Evolutionary conservation across 2,113 vertebrate species (phyloP).

Genomic region (Oxyura jamaicensis): DNA sequence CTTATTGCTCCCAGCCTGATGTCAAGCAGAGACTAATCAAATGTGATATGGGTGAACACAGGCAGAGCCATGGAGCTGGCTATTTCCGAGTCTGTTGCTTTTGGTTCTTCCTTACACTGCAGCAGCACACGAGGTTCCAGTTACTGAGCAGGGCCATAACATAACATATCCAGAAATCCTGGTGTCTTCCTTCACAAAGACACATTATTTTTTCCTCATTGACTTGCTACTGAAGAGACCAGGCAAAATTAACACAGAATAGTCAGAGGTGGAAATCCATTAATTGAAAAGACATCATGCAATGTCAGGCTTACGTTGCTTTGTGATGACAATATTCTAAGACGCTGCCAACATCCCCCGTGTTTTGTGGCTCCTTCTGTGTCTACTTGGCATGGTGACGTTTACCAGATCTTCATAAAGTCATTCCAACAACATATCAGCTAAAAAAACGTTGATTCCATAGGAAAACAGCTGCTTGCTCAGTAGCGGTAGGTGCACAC

Average conservation of each 20-base stretch:
- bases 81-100: background rate
- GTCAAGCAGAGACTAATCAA: constrained; percentile 53
- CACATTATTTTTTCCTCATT: background rate
- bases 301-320: background rate
- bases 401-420: background rate
- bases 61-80: background rate
- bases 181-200: background rate
- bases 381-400: background rate
- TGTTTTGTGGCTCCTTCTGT: background rate
- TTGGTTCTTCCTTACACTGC: background rate
- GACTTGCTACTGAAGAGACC: background rate
- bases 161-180: background rate
- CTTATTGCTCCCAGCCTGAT: constrained; percentile 42
- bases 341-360: background rate
- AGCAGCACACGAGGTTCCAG: background rate
- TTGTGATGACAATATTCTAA: background rate
- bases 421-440: background rate
- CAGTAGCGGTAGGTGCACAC: background rate
- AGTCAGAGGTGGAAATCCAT: background rate
- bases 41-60: constrained; percentile 39
- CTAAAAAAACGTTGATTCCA: background rate
- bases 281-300: background rate
- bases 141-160: background rate
- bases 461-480: background rate
- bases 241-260: background rate